phyloP scores from a whole-genome alignment of 2,113 vertebrate species.

The Tringa solitaria region DNA sequence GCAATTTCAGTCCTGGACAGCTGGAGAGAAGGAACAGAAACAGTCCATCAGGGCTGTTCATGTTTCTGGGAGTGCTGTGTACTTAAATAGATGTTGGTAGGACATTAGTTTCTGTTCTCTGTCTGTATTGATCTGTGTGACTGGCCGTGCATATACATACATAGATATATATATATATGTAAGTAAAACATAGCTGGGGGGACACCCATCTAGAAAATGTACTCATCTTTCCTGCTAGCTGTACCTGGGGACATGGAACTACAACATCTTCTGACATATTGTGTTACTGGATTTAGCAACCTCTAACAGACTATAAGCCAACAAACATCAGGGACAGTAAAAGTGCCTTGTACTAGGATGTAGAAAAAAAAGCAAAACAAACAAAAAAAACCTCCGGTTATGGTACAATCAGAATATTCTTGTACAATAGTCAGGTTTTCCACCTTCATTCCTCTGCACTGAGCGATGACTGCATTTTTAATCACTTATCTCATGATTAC shows the following conservation, averaged over 20 bases:
- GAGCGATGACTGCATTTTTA: neutral
- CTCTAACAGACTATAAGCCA: neutral
- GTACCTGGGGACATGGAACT: neutral
- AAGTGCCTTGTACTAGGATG: neutral
- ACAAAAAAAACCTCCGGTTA: neutral
- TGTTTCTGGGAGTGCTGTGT: neutral
- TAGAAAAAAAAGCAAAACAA: neutral
- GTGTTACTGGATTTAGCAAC: neutral
- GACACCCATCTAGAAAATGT: neutral
- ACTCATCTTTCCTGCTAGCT: neutral
- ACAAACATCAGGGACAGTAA: neutral
- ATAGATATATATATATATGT: neutral
- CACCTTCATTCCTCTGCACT: neutral
- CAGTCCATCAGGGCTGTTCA: accelerated
- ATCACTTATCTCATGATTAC: neutral
- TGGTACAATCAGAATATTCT: neutral
- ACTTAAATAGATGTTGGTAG: neutral
- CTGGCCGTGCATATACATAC: neutral
- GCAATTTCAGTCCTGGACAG: neutral
- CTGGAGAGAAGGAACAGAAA: neutral
- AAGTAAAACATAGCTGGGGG: neutral
- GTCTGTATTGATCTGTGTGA: neutral
- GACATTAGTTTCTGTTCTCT: neutral
- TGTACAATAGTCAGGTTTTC: neutral
- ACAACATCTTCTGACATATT: neutral